Conservation (phyloP, 2,797 vertebrate species). For the Pseudomugil tenellus region DNA sequence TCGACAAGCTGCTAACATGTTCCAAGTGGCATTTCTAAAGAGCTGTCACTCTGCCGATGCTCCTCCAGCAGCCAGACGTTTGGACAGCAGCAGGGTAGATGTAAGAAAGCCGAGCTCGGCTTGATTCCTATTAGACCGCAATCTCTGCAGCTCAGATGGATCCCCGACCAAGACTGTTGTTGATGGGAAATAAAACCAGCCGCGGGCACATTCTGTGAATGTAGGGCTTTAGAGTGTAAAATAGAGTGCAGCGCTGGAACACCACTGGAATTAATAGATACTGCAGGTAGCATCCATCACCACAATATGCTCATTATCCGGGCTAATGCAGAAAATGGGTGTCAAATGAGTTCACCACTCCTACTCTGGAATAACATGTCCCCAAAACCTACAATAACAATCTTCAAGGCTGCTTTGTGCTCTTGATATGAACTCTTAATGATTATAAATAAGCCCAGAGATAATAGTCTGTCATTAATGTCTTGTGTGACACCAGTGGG, state of each 20-base stretch:
- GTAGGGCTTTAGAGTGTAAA: slow-evolving; percentile 3
- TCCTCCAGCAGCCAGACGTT: slow-evolving; percentile 11
- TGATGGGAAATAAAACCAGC: slow-evolving; percentile 35
- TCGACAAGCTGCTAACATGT: slow-evolving; percentile 53
- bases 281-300: slow-evolving; percentile 20
- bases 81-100: slow-evolving; percentile 10
- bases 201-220: slow-evolving; percentile 6
- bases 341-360: not conserved
- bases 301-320: not conserved
- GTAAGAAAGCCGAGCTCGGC: slow-evolving; percentile 20
- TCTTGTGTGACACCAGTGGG: too few species aligned
- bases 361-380: not conserved
- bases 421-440: too few species aligned
- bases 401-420: not conserved
- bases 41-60: slow-evolving; percentile 46
- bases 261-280: slow-evolving; percentile 16
- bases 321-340: slow-evolving; percentile 11
- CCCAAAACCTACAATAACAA: not conserved
- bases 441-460: too few species aligned
- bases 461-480: too few species aligned
- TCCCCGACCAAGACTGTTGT: slow-evolving; percentile 29
- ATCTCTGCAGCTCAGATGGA: slow-evolving; percentile 45
- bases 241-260: slow-evolving; percentile 10
- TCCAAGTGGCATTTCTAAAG: slow-evolving; percentile 54
- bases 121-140: slow-evolving; percentile 54